Base-by-base conservation (phyloP, 2,888 invertebrate genomes). In the Acleris literana region DNA sequence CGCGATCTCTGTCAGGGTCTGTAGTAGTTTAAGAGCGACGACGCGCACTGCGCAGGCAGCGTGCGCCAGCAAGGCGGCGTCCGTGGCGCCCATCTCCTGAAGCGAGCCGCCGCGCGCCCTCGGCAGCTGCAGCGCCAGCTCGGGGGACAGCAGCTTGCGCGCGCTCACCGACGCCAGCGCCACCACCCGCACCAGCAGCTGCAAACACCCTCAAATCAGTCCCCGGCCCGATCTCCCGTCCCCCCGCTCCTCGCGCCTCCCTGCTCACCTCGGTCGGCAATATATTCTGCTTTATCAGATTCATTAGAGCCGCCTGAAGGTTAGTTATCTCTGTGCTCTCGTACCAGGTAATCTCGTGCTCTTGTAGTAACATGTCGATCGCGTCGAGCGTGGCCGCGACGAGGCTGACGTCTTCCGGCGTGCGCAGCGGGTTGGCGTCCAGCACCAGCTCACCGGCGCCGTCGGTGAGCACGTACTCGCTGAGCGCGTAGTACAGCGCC, bases 31-130 rank as follows among this genome's bases (percentile, higher is more conserved):
- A 52, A 96, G 77, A 0, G 95, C 94, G 48, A 95, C 95, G 74
- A 96, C 96, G 51, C 96, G 92, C 3, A 96, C 94, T 81, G 96
- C 96, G 96, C 96, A 96, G 33, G 94, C 92, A 0, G 88, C 85
- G 75, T 95, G 95, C 68, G 94, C 94, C 69, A 95, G 84, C 73
- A 95, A 93, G 72, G 93, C 93, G 39, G 90, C 92, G 17, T 96
- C 88, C 29, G 95, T 93, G 1, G 93, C 92, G 0, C 94, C 95
- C 43, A 95, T 83, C 68, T 93, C 92, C 39, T 93, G 90, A 77
- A 95, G 90, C 0, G 93, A 92, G 3, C 94, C 93, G 48, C 94
- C 94, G 58, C 92, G 85, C 9, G 94, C 86, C 64, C 93, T 93
- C 76, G 96, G 95, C 46, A 95, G 93, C n/a, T 96, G 83, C 48